Conservation (phyloP, 1,140 invertebrate species). For the Leptinotarsa texana region DNA sequence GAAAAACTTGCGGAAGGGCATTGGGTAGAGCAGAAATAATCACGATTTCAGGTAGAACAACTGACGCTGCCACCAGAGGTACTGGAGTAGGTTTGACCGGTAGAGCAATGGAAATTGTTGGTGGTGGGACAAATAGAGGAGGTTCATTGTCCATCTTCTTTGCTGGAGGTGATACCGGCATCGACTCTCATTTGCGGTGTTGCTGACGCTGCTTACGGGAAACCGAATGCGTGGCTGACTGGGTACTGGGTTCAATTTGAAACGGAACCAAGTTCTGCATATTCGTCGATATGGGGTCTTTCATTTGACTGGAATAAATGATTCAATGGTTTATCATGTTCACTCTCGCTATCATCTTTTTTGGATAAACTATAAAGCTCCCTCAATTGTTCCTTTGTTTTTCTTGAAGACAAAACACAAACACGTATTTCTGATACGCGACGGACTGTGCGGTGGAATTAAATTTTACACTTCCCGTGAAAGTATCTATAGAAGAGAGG, state of each 20-base stretch:
- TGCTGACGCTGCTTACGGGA: constrained; percentile 93
- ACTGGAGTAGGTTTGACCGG: constrained; percentile 34
- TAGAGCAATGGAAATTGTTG: constrained; percentile 33
- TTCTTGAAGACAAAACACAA: too few species aligned
- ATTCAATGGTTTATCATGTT: constrained; percentile 79
- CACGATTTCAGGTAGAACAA: neutral
- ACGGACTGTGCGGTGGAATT: too few species aligned
- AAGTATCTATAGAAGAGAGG: too few species aligned
- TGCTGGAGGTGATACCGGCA: constrained; percentile 76
- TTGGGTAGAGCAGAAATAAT: constrained; percentile 29
- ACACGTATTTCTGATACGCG: too few species aligned
- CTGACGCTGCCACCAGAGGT: constrained; percentile 29
- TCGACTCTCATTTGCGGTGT: constrained; percentile 86
- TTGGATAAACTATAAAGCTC: constrained; percentile 71
- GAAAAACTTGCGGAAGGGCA: constrained; percentile 50
- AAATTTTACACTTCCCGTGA: too few species aligned
- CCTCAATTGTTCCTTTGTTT: constrained; percentile 73
- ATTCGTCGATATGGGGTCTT: constrained; percentile 84
- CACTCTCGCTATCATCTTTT: constrained; percentile 60
- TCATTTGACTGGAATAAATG: constrained; percentile 92
- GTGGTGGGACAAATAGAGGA: constrained; percentile 31
- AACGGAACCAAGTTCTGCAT: constrained; percentile 86
- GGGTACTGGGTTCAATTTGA: constrained; percentile 76
- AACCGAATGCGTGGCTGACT: constrained; percentile 88
- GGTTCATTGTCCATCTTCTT: constrained; percentile 57